Base-by-base conservation (phyloP, 92 coral and sea anemone genomes). In the Actinostola sp. region DNA sequence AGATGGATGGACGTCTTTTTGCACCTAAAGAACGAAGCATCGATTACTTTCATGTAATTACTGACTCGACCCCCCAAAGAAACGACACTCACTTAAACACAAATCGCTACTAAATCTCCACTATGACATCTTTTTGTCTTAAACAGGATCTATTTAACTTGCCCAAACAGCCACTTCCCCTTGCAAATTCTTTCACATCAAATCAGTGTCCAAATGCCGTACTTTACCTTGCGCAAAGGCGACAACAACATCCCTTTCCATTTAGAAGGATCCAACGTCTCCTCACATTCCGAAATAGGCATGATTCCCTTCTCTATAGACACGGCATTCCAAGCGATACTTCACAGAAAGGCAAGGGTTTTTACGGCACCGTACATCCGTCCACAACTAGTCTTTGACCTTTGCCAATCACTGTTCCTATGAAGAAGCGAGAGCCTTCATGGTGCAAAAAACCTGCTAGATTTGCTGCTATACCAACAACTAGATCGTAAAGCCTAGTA, bases 211-310 rank as follows among this genome's bases (percentile, higher is more conserved):
- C 42, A 11, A 60, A 67, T 19, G 44, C 10, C 45, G 19, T 44
- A 51, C n/a, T 79, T 55, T 62, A 95, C 99, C 97, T 92, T 95
- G 66, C 97, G 86, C 71, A 95, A 79, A 38, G 95, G 78, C 54
- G 77, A 72, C 60, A 90, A 84, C 65, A 95, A 89, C 76, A 95
- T 72, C 58, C 99, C 99, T 78, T 92, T 86, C 95, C 99, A 95
- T 77, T 91, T 93, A 21, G 99, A 78, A 35, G 82, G 76, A 81
- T 72, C 84, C 61, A 83, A 79, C 43, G 65, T 87, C 80, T 90
- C 89, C 70, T 87, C 97, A 80, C 78, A 81, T 82, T 87, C 97
- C 61, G 92, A 87, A 66, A 87, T 87, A 72, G 97, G 97, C 97
- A 90, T 90, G 82, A 55, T 87, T 72, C 50, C 56, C 65, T 70